A percentile compares a stretch with the other conserved stretches of the same genome.
phyloP scores from a whole-genome alignment of 1,140 invertebrate genomes.

The Samia ricini region DNA sequence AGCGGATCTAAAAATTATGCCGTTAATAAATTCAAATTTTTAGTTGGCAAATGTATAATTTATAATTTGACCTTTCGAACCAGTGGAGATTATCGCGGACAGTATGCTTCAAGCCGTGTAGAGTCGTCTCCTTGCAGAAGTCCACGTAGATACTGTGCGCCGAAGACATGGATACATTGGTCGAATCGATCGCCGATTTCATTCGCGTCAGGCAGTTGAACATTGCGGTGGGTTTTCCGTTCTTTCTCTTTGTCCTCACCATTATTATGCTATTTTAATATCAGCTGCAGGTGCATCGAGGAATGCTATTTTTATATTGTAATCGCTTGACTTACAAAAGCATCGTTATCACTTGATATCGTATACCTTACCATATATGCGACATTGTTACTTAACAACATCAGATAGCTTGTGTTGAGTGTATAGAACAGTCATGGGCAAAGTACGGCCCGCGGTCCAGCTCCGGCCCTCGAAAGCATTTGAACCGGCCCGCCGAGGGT shows the following conservation, averaged over 20 bases:
- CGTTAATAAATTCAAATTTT: constrained; percentile 1
- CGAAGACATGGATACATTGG: constrained; percentile 38
- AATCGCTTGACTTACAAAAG: no score
- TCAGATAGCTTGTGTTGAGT: no score
- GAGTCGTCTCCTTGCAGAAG: constrained; percentile 61
- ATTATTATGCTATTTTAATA: not conserved
- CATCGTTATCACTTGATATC: no score
- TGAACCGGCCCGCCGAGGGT: no score
- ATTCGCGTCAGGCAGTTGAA: constrained; percentile 52
- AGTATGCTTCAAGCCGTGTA: constrained; percentile 69
- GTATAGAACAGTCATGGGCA: no score
- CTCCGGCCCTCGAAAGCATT: no score
- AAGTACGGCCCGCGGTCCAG: no score
- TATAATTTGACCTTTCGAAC: constrained; percentile 52
- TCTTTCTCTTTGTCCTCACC: constrained; percentile 20
- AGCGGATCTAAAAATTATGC: constrained; percentile 25
- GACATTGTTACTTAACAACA: no score
- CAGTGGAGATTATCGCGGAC: constrained; percentile 53
- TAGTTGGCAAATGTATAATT: not conserved
- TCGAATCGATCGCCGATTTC: constrained; percentile 44
- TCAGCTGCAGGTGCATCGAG: no score
- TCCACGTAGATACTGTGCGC: constrained; percentile 34
- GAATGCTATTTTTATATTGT: no score
- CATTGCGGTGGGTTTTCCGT: constrained; percentile 45
- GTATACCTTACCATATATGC: no score